phyloP scores from a whole-genome alignment of 2,888 invertebrate genomes.

The Ophion ellenae region DNA sequence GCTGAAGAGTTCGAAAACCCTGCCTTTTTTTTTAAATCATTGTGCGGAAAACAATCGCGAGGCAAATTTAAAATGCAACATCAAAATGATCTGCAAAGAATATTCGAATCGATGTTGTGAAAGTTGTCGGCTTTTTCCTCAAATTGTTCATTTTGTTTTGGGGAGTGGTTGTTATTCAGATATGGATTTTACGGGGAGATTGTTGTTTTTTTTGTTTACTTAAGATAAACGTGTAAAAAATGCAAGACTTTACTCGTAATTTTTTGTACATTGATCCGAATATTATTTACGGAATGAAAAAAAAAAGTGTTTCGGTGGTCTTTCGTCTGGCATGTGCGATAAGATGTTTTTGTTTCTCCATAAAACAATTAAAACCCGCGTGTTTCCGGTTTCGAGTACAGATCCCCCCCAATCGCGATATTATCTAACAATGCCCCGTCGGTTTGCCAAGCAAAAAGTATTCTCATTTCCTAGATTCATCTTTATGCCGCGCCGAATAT shows the following conservation, averaged over 20 bases:
- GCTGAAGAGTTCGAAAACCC: neutral
- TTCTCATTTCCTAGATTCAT: slow-evolving; percentile 14
- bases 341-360: neutral
- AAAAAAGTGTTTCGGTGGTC: no score
- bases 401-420: neutral
- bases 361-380: neutral
- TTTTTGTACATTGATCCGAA: neutral
- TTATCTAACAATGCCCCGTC: slow-evolving; percentile 1
- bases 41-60: neutral
- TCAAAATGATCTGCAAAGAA: neutral
- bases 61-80: neutral
- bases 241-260: neutral
- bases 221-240: neutral
- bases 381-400: neutral
- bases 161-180: neutral
- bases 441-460: neutral
- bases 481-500: slow-evolving; percentile 20
- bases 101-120: neutral
- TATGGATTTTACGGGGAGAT: neutral
- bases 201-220: neutral
- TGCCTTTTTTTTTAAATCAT: neutral
- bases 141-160: neutral
- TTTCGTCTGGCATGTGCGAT: neutral
- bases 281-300: neutral
- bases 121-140: neutral